Conservation (phyloP, 2,888 invertebrate species). For the Busseola fusca region DNA sequence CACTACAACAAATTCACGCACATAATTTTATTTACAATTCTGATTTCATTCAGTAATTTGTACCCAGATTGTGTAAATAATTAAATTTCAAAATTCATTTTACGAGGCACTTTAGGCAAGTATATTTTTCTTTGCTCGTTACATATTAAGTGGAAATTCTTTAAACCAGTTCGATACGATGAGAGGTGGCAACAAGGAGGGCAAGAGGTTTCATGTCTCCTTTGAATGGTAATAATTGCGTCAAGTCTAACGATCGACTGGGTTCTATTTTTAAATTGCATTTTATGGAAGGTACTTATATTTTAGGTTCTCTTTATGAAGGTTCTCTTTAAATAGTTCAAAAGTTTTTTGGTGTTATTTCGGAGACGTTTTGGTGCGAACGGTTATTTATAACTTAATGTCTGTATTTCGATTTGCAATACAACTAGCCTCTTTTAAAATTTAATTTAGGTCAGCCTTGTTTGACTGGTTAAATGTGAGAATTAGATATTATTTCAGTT, state of each 20-base stretch:
- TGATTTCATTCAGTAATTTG: neutral
- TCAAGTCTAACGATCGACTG: constrained; percentile 57
- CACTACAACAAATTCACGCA: neutral
- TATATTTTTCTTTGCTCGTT: neutral
- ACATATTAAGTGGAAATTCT: constrained; percentile 1
- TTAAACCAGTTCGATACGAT: constrained; percentile 6
- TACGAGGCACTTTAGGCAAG: neutral
- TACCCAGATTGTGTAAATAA: neutral
- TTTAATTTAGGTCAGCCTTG: neutral
- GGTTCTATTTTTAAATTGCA: constrained; percentile 56
- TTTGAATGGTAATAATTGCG: constrained; percentile 51
- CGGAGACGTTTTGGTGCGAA: neutral
- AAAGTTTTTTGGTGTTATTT: neutral
- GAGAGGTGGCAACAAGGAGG: constrained; percentile 44
- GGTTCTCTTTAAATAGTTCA: constrained; percentile 1
- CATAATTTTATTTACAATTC: neutral
- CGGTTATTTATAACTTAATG: neutral
- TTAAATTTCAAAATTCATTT: neutral
- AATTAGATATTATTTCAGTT: constrained; percentile 4
- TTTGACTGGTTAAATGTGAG: neutral
- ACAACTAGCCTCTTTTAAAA: neutral
- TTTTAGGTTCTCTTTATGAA: neutral
- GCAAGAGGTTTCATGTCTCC: constrained; percentile 45
- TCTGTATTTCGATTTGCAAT: neutral
- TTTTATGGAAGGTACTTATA: constrained; percentile 1